Conservation (phyloP, 2,113 vertebrate genomes). For the Phaetusa simplex region DNA sequence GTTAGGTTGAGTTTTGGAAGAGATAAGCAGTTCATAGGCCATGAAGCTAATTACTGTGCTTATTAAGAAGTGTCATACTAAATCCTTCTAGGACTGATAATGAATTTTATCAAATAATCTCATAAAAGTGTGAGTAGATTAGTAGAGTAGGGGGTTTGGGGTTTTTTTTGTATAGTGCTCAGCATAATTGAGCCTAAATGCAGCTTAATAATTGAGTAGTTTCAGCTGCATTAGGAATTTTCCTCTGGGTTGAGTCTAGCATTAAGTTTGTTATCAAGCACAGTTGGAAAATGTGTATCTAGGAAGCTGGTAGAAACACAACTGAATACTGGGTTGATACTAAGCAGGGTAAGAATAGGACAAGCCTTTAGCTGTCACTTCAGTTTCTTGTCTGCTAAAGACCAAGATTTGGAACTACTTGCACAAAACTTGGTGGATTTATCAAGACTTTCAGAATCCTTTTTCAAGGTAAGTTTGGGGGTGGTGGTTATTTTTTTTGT, state of each 20-base stretch:
- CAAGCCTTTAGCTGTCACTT: neutral
- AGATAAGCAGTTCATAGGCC: neutral
- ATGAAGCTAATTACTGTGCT: neutral
- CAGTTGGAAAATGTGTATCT: neutral
- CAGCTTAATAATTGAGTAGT: neutral
- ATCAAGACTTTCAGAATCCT: neutral
- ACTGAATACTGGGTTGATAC: neutral
- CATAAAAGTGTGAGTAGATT: neutral
- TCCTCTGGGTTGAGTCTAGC: neutral
- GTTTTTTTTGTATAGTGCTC: neutral
- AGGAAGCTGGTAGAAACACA: neutral
- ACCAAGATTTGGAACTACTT: neutral
- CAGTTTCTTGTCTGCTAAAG: neutral
- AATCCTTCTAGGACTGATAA: neutral
- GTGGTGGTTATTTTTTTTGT: neutral
- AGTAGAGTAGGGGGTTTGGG: neutral
- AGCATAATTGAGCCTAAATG: neutral
- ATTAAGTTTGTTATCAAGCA: neutral
- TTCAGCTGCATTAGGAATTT: neutral
- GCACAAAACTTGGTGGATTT: neutral
- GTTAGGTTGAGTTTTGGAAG: neutral
- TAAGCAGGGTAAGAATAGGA: fast-evolving
- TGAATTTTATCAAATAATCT: neutral
- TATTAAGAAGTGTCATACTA: neutral
- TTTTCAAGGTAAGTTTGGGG: neutral